Evolutionary conservation across 2,797 vertebrate genomes (phyloP).

Genomic region (Psittacula echo): DNA sequence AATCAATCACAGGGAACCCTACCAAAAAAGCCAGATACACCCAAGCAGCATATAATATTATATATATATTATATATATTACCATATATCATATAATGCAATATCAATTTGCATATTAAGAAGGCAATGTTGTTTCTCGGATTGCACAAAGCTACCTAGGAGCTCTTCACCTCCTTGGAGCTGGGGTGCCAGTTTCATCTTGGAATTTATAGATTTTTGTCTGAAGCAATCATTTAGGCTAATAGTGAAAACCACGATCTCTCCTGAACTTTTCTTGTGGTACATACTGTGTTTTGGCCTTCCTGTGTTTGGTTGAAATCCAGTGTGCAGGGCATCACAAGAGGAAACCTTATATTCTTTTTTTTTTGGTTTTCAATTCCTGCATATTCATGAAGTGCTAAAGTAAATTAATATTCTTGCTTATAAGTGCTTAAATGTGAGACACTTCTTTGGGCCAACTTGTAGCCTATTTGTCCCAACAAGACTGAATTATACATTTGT

Average conservation of each 20-base stretch:
- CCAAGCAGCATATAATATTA: not conserved
- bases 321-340: not conserved
- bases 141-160: not conserved
- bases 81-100: not conserved
- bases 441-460: not conserved
- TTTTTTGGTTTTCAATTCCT: not conserved
- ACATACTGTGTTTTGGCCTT: not conserved
- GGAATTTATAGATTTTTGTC: not conserved
- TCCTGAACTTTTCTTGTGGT: not conserved
- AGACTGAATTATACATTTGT: not conserved
- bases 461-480: not conserved
- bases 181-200: not conserved
- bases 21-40: not conserved
- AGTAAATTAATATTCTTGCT: not conserved
- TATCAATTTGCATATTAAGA: not conserved
- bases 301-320: not conserved
- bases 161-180: not conserved
- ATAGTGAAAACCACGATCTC: rapidly evolving
- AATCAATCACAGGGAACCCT: not conserved
- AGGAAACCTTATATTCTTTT: not conserved
- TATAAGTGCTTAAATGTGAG: not conserved
- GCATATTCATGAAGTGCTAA: not conserved
- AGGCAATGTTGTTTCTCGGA: not conserved
- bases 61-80: not conserved
- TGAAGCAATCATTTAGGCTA: not conserved